Base-by-base conservation (phyloP, 35 echinoderm and acorn worm species). In the Strongylocentrotus purpuratus region DNA sequence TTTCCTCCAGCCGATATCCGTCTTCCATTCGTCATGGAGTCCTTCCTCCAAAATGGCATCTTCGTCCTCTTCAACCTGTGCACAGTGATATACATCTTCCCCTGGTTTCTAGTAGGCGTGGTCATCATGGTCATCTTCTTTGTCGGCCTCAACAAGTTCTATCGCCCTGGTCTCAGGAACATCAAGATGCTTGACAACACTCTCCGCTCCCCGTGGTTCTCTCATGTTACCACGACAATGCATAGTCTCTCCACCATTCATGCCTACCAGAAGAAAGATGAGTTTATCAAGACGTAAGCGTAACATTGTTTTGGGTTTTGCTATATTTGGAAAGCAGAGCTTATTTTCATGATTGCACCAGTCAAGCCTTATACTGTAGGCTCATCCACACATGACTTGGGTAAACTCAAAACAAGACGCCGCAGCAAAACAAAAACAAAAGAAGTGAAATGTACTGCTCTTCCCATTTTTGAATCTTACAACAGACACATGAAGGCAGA, bases 181-280 rank as follows among this genome's bases (percentile, higher is more conserved):
- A 45, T 96, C 48, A 98, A 98, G 92, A 90, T 92, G 31, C 46
- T 98, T 45, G 97, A 98, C 33, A 98, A 98, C 47, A 95, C 95
- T 0, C 94, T 94, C 17, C 94, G 97, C 28, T 98, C 97, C 22
- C 96, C 96, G 2, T 98, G 97, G 97, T 96, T 98, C 48, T 98
- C 97, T 0, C 96, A 96, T 85, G 94, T 98, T 46, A 96, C 96
- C 20, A 95, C 94, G 0, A 98, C 97, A 9, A 92, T 94, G 22
- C 87, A 94, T 9, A 96, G 97, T 47, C 91, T 98, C 35, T 31
- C 94, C 9, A 98, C 97, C 11, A 96, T 98, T n/a, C 91, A 96
- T 31, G 97, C 97, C 31, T 98, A 96, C 59, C 31, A 95, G 6
- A 96, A 96, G 71, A 95, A 55, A n/a, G 94, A 96, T 46, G 95